Conservation (phyloP, 2,113 vertebrate genomes). For the Thalassarche chlororhynchos region DNA sequence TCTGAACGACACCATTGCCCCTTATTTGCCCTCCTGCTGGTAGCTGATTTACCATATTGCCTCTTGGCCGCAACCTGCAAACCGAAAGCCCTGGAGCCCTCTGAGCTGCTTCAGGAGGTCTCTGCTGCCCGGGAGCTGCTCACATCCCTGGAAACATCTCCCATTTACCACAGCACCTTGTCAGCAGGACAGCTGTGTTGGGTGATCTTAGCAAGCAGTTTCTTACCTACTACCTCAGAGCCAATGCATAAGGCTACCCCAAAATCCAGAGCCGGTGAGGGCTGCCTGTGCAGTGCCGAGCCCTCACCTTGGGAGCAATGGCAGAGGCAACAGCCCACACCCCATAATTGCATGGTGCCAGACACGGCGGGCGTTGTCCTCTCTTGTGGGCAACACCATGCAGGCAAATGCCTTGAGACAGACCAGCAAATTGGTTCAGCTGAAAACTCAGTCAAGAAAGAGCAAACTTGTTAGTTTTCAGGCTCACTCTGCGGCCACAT, state of each 20-base stretch:
- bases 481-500: not conserved
- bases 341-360: accelerated
- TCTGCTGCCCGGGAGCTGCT: not conserved
- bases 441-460: not conserved
- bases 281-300: not conserved
- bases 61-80: not conserved
- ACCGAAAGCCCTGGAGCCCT: not conserved
- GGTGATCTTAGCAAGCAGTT: not conserved
- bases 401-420: not conserved
- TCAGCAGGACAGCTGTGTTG: not conserved
- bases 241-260: not conserved
- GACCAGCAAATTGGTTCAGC: not conserved
- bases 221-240: not conserved
- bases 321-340: not conserved
- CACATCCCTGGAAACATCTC: not conserved
- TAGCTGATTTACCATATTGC: not conserved
- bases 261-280: not conserved
- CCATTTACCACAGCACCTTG: not conserved
- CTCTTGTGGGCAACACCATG: not conserved
- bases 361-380: not conserved
- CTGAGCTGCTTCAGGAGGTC: not conserved
- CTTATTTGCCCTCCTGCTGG: not conserved
- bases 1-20: not conserved
- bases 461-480: not conserved
- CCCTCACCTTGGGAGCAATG: not conserved